Conservation (phyloP, 2,113 vertebrate genomes). For the Alouatta palliata region DNA sequence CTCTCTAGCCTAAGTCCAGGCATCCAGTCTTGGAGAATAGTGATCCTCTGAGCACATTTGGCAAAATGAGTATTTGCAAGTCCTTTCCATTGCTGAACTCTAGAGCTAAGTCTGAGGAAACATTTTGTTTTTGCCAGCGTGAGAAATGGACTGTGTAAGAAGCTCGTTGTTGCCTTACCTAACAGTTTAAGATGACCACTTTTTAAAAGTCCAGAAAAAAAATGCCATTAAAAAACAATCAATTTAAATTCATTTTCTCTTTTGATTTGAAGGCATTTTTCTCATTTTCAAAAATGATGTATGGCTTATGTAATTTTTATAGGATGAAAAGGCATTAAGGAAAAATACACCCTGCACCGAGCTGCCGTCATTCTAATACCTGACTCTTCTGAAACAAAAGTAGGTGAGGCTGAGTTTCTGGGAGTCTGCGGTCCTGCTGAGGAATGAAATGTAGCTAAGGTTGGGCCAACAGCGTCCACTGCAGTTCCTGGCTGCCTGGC, state of each 20-base stretch:
- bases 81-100: not conserved
- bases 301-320: slow-evolving; percentile 29
- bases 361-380: not conserved
- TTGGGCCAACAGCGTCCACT: not conserved
- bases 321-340: slow-evolving; percentile 43
- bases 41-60: not conserved
- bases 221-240: not conserved
- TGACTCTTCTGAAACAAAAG: not conserved
- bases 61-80: not conserved
- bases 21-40: not conserved
- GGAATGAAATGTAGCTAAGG: not conserved
- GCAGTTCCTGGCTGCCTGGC: not conserved
- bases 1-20: not conserved
- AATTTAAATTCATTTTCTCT: slow-evolving; percentile 42
- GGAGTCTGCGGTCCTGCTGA: not conserved
- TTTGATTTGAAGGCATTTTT: not conserved
- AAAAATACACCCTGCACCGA: not conserved
- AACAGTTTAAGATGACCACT: not conserved
- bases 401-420: not conserved
- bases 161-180: not conserved
- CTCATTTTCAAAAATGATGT: slow-evolving; percentile 38
- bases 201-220: not conserved
- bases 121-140: not conserved
- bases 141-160: not conserved
- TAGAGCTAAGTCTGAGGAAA: not conserved